phyloP scores from a whole-genome alignment of 2,113 vertebrate genomes.

The Paramisgurnus dabryanus region DNA sequence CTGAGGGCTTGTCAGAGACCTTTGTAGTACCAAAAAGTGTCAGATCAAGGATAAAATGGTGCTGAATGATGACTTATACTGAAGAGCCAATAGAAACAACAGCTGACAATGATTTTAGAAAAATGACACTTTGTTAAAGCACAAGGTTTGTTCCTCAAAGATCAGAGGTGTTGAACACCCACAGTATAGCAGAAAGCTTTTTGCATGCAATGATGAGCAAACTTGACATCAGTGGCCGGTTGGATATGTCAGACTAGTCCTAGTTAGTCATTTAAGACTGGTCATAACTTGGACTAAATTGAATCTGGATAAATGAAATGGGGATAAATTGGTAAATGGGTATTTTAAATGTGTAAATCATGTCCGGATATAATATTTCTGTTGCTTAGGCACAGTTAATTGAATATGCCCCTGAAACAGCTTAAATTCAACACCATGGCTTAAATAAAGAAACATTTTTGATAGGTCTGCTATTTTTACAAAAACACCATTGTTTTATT shows the following conservation, averaged over 20 bases:
- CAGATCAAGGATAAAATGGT: constrained; percentile 28
- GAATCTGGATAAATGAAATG: too few species aligned
- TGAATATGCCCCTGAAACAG: not conserved
- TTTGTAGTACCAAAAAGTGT: constrained; percentile 29
- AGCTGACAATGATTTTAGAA: constrained; percentile 52
- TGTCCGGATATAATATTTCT: not conserved
- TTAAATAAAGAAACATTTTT: constrained; percentile 6
- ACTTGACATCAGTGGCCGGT: not conserved
- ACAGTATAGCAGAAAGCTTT: not conserved
- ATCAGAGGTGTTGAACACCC: not conserved
- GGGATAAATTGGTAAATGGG: not conserved
- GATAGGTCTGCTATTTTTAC: constrained; percentile 44
- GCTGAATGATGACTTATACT: constrained; percentile 19
- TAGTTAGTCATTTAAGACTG: too few species aligned
- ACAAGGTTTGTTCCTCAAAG: constrained; percentile 2
- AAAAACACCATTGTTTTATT: constrained; percentile 50
- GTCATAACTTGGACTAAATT: too few species aligned
- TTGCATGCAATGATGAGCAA: not conserved
- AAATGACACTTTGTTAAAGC: constrained; percentile 43
- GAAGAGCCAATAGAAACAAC: constrained; percentile 33
- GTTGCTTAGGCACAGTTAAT: not conserved
- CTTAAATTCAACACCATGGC: constrained; percentile 3
- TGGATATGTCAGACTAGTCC: too few species aligned
- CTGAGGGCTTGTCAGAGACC: constrained; percentile 10
- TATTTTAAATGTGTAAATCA: not conserved